Conservation (phyloP, 1,140 invertebrate species). For the Galleria mellonella region DNA sequence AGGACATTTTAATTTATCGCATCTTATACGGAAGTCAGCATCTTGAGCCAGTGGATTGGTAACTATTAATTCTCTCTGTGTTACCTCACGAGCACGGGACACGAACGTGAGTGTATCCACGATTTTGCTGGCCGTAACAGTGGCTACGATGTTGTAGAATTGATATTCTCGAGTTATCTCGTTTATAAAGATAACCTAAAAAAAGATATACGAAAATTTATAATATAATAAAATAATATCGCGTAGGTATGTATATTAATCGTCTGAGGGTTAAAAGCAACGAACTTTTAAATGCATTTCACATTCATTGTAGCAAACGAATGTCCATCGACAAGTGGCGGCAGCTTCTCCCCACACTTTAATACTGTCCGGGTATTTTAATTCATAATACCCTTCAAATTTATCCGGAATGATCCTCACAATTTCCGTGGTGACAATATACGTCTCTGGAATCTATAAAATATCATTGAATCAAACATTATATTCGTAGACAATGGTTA, state of each 20-base stretch:
- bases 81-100: conserved; percentile 41
- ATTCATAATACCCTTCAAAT: conserved; percentile 52
- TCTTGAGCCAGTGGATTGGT: conserved; percentile 40
- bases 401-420: conserved; percentile 43
- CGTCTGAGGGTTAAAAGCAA: not conserved
- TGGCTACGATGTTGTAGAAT: conserved; percentile 44
- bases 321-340: conserved; percentile 45
- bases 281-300: conserved; percentile 45
- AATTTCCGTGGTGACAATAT: conserved; percentile 43
- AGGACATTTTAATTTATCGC: conserved; percentile 36
- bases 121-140: conserved; percentile 38
- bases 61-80: conserved; percentile 39
- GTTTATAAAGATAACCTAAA: conserved; percentile 54
- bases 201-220: not conserved
- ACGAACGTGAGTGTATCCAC: conserved; percentile 44
- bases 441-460: conserved; percentile 43
- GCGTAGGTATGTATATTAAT: too few relatives aligned
- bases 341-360: conserved; percentile 58
- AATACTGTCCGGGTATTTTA: conserved; percentile 40
- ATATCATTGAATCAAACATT: too few relatives aligned
- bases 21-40: conserved; percentile 28
- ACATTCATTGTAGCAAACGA: conserved; percentile 49
- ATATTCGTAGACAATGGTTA: too few relatives aligned
- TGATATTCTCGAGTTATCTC: conserved; percentile 50
- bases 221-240: too few relatives aligned